A percentile compares a stretch with the other conserved stretches of the same genome.
phyloP scores from a whole-genome alignment of 1,140 invertebrate species.

The Colletes gigas region DNA sequence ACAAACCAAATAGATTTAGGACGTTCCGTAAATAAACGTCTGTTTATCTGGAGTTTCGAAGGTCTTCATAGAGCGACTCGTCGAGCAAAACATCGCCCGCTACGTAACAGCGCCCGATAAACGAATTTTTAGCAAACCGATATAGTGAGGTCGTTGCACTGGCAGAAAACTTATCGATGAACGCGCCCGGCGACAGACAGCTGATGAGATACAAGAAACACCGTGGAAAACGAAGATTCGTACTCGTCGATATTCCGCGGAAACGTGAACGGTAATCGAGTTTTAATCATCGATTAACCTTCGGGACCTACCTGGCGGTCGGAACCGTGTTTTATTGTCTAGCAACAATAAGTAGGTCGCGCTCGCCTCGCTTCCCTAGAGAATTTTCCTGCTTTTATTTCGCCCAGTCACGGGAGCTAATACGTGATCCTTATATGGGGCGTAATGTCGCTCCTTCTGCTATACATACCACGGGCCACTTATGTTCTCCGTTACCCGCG shows the following conservation, averaged over 20 bases:
- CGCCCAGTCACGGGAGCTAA: not conserved
- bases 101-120: slow-evolving; percentile 1
- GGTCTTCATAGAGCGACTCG: not conserved
- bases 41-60: not conserved
- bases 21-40: no score
- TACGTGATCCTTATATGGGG: not conserved
- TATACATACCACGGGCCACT: no score
- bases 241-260: slow-evolving; percentile 24
- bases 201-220: not conserved
- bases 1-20: no score
- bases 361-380: slow-evolving; percentile 1
- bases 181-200: not conserved
- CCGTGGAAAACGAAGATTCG: not conserved
- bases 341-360: slow-evolving; percentile 36
- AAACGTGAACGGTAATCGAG: slow-evolving; percentile 21
- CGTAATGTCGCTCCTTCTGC: not conserved
- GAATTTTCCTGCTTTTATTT: slow-evolving; percentile 33
- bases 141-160: not conserved
- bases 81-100: no score
- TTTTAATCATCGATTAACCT: slow-evolving; percentile 43
- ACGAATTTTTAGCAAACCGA: slow-evolving; percentile 8
- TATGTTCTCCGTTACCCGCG: no score
- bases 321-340: slow-evolving; percentile 28
- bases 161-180: not conserved
- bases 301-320: not conserved